Percentiles rank a stretch among this genome's conserved stretches.
phyloP scores from a whole-genome alignment of 2,797 vertebrate genomes.

The Pangasius larnaudii region DNA sequence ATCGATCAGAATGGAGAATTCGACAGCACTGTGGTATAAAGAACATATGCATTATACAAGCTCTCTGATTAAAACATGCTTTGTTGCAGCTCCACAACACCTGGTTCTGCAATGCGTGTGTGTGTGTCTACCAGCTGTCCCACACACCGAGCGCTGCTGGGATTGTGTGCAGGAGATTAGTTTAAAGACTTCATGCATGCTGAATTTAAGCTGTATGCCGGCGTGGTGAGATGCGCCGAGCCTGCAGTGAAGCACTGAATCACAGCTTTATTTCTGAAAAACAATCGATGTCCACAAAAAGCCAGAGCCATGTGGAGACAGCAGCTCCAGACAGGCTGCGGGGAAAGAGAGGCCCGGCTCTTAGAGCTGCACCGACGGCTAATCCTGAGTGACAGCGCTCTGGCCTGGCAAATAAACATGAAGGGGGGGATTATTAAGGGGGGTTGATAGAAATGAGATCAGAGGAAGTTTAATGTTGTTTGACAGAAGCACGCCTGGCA shows the following conservation, averaged over 20 bases:
- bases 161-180: conserved; percentile 61
- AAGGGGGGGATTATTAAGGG: conserved; percentile 27
- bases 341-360: conserved; percentile 3
- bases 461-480: conserved; percentile 36
- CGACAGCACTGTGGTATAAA: not conserved
- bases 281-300: conserved; percentile 41
- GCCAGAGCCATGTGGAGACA: conserved; percentile 6
- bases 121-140: conserved; percentile 45
- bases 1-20: not conserved
- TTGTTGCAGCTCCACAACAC: not conserved
- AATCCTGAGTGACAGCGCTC: conserved; percentile 54
- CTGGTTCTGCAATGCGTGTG: conserved; percentile 27
- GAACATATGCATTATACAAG: not conserved
- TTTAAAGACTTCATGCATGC: conserved; percentile 73
- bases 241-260: not conserved
- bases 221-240: conserved; percentile 28
- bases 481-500: conserved; percentile 41
- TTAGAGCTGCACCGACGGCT: not conserved
- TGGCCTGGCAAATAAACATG: conserved; percentile 19
- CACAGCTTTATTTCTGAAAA: conserved; percentile 5
- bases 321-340: conserved; percentile 2
- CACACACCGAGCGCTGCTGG: conserved; percentile 11
- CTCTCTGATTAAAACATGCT: not conserved
- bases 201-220: conserved; percentile 70
- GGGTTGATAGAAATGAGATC: conserved; percentile 49